Conservation (phyloP, 2,888 invertebrate genomes). For the Sinohyriopsis cumingii region DNA sequence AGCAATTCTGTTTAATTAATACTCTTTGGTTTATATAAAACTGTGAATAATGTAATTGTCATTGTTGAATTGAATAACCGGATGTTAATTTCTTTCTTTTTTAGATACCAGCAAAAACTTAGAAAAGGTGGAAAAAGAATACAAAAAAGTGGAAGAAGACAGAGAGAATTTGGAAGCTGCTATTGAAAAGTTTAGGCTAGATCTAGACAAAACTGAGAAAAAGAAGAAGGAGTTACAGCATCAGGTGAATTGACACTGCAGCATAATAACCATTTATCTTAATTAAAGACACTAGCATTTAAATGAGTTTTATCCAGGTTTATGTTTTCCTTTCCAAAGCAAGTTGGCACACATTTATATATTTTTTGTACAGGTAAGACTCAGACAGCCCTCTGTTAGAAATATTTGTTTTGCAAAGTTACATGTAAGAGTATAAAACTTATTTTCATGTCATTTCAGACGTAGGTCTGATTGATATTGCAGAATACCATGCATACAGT, state of each 20-base stretch:
- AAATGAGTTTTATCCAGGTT: too few species aligned
- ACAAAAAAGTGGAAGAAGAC: slow-evolving; percentile 57
- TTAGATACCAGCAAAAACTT: slow-evolving; percentile 56
- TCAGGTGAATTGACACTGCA: slow-evolving; percentile 15
- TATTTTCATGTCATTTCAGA: too few species aligned
- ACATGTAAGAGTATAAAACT: too few species aligned
- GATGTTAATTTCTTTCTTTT: slow-evolving; percentile 3
- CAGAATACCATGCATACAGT: too few species aligned
- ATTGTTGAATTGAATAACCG: background rate
- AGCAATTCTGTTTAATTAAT: background rate
- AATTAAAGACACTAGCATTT: too few species aligned
- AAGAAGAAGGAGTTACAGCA: slow-evolving; percentile 60
- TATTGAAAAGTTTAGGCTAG: slow-evolving; percentile 58
- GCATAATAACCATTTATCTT: too few species aligned
- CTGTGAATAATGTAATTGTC: background rate
- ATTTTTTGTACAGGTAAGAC: too few species aligned
- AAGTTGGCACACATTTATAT: too few species aligned
- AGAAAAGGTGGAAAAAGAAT: slow-evolving; percentile 55
- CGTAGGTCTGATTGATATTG: too few species aligned
- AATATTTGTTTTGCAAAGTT: too few species aligned
- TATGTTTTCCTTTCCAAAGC: too few species aligned
- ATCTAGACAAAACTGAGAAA: slow-evolving; percentile 55
- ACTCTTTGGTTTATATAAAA: background rate
- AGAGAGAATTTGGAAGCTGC: slow-evolving; percentile 61
- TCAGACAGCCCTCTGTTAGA: too few species aligned